A percentile compares a stretch with the other conserved stretches of the same genome.
phyloP scores from a whole-genome alignment of 2,888 invertebrate species.

The Drosophila demipolita region DNA sequence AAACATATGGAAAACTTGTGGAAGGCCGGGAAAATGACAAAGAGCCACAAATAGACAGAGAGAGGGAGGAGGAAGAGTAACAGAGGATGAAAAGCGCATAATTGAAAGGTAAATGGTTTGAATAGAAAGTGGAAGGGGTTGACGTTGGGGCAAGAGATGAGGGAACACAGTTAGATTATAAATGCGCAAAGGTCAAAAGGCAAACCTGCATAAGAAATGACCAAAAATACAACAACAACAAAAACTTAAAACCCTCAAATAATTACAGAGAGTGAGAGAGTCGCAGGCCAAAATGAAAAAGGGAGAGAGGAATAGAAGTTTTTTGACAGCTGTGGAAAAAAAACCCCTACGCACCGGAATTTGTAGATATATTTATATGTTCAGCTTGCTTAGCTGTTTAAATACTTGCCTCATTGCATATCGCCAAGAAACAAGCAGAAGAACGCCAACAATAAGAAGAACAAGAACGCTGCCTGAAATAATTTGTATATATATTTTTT shows the following conservation, averaged over 20 bases:
- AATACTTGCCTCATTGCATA: conserved; percentile 52
- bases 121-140: not conserved
- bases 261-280: conserved; percentile 47
- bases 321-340: conserved; percentile 69
- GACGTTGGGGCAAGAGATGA: conserved; percentile 8
- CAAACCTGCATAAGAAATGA: conserved; percentile 41
- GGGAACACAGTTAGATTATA: conserved; percentile 45
- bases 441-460: conserved; percentile 1
- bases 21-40: conserved; percentile 61
- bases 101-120: conserved; percentile 70
- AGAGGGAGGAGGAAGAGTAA: not conserved
- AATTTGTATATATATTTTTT: conserved; percentile 78
- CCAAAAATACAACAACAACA: conserved; percentile 29
- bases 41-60: conserved; percentile 36
- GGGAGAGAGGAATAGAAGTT: conserved; percentile 4
- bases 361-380: conserved; percentile 12
- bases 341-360: conserved; percentile 76
- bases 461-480: conserved; percentile 35
- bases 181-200: conserved; percentile 73
- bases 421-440: conserved; percentile 20
- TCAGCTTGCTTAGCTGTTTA: conserved; percentile 72
- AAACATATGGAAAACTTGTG: conserved; percentile 79
- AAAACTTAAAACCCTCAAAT: conserved; percentile 43
- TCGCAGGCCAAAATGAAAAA: not conserved
- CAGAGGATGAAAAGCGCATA: conserved; percentile 46